Evolutionary conservation across 2,113 vertebrate genomes (phyloP).

Genomic region (Seriola aureovittata): DNA sequence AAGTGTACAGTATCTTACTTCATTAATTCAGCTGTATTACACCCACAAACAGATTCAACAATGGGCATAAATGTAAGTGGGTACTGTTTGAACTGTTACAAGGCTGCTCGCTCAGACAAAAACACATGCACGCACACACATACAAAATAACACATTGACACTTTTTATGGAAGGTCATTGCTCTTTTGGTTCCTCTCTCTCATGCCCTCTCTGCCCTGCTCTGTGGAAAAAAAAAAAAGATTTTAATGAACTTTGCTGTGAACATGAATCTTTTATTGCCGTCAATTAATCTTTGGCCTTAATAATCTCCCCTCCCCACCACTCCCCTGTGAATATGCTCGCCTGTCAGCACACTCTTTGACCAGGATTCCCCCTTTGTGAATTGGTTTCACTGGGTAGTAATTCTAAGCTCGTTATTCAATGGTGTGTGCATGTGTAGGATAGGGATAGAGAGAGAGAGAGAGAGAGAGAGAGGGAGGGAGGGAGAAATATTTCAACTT

Average conservation of each 20-base stretch:
- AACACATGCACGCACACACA: neutral
- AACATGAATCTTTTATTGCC: slow-evolving; percentile 81
- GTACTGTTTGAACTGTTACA: slow-evolving; percentile 25
- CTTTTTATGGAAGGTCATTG: slow-evolving; percentile 18
- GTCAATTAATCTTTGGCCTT: slow-evolving; percentile 77
- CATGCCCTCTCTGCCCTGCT: slow-evolving; percentile 21
- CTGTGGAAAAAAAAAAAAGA: slow-evolving; percentile 54
- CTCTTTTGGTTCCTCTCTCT: slow-evolving; percentile 21
- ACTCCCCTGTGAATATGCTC: slow-evolving; percentile 43
- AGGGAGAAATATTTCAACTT: neutral
- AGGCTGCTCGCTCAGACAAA: neutral
- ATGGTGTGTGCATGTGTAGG: slow-evolving; percentile 22
- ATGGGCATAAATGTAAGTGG: slow-evolving; percentile 18
- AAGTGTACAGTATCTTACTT: slow-evolving; percentile 38
- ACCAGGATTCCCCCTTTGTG: slow-evolving; percentile 53
- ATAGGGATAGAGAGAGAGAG: neutral
- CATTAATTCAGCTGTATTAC: slow-evolving; percentile 55
- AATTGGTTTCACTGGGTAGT: slow-evolving; percentile 44
- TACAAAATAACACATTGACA: slow-evolving; percentile 5
- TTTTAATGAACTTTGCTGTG: slow-evolving; percentile 79
- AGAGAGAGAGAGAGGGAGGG: neutral
- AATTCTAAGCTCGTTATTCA: slow-evolving; percentile 50
- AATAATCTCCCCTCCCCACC: slow-evolving; percentile 59
- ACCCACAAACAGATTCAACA: slow-evolving; percentile 53
- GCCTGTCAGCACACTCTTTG: slow-evolving; percentile 59